Base-by-base conservation (phyloP, 2,888 invertebrate species). In the Aleiodes alternator region DNA sequence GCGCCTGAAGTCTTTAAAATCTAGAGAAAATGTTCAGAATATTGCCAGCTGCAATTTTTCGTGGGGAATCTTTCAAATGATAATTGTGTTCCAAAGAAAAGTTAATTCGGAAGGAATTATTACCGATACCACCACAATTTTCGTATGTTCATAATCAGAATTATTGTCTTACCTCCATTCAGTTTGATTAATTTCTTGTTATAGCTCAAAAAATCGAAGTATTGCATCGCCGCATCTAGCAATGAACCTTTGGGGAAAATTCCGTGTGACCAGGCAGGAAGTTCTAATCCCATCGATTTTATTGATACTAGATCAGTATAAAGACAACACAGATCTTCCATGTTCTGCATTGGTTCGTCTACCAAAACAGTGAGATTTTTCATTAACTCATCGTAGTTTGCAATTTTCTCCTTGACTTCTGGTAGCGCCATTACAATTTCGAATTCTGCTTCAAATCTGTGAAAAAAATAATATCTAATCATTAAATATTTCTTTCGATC, bases 261-360 rank as follows among this genome's bases (percentile, higher is more conserved):
- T 57, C 91, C 90, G 78, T 90, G 89, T 3, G 92, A 91, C 92
- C 92, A 92, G 83, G 90, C 89, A 9, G 92, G 92, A 83, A 92
- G 91, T 0, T 90, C 85, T 74, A 92, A 89, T 87, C 91, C 90
- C 79, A 92, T 91, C 70, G 91, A 90, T 50, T 90, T 89, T 90
- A 92, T 85, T 3, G 89, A 87, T 76, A 83, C 84, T 16, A 91
- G 78, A 16, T 86, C 75, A 53, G 84, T 81, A 76, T 86, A 85
- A 0, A 86, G 69, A 75, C 81, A 75, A 64, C 82, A 72, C 3
- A 80, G 70, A 23, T 23, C 2, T 23, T 2, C 2, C 1, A 23
- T 23, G 23, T 43, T 55, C 77, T 0, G 69, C 3, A 83, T 80
- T 3, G 69, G 12, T 61, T 82, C 83, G 29, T 85, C 85, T 8